A percentile compares a stretch with the other conserved stretches of the same genome.
Evolutionary conservation across 2,113 vertebrate genomes (phyloP).

Genomic region (Albula glossodonta): DNA sequence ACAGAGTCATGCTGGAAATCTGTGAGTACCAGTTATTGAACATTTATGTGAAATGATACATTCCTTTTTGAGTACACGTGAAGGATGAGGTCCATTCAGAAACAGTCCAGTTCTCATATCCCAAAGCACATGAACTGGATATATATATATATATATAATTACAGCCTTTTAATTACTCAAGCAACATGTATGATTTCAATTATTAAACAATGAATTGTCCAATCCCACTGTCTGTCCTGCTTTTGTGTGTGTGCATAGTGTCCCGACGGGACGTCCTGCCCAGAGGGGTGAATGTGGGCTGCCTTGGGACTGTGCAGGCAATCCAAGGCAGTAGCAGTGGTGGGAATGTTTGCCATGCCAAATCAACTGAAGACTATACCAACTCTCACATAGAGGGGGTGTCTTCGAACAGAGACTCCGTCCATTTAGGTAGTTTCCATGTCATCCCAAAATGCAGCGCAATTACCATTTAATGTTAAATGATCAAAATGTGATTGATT

Average conservation of each 20-base stretch:
- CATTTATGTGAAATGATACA: neutral
- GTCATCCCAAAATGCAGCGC: slow-evolving; percentile 21
- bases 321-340: slow-evolving; percentile 30
- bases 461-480: too few relatives aligned
- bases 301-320: slow-evolving; percentile 47
- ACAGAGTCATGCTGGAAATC: slow-evolving; percentile 55
- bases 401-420: slow-evolving; percentile 28
- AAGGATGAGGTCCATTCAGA: slow-evolving; percentile 47
- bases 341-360: slow-evolving; percentile 17
- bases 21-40: slow-evolving; percentile 14
- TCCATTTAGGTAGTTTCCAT: slow-evolving; percentile 44
- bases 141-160: too few relatives aligned
- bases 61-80: neutral
- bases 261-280: slow-evolving; percentile 56
- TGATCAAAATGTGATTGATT: too few relatives aligned
- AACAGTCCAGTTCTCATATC: too few relatives aligned
- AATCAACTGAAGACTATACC: slow-evolving; percentile 14
- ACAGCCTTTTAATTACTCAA: too few relatives aligned
- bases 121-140: too few relatives aligned
- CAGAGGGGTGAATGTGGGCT: slow-evolving; percentile 41
- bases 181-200: too few relatives aligned
- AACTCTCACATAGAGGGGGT: slow-evolving; percentile 47
- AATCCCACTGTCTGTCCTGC: neutral
- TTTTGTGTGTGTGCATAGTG: slow-evolving; percentile 48
- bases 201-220: too few relatives aligned